Base-by-base conservation (phyloP, 2,888 invertebrate genomes). In the Pristionchus japonicus region DNA sequence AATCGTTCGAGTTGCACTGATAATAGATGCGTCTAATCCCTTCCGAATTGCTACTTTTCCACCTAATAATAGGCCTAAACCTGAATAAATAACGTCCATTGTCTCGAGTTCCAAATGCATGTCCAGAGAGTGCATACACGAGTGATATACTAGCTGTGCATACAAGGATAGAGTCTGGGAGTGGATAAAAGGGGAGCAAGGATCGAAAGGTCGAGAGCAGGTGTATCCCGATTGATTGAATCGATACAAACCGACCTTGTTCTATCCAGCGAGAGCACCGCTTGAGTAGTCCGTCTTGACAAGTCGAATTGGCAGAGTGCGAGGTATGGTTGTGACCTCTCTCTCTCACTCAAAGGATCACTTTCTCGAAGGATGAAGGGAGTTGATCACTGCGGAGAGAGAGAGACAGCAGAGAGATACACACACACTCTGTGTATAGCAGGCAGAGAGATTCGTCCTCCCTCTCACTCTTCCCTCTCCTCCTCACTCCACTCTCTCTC, bases 381-480 rank as follows among this genome's bases (percentile, higher is more conserved):
- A 43, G n/a, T n/a, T 43, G 77, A 77, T 77, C 77, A 34, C 70
- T 37, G 17, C n/a, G 43, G 23, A 77, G 77, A 43, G 77, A 77
- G 70, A 77, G 77, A 40, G 27, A 27, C 43, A 77, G 11, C 20
- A 57, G 57, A 6, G 57, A 57, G 57, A 15, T 43, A 43, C 7
- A n/a, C n/a, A n/a, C n/a, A n/a, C n/a, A n/a, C n/a, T n/a, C 67
- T 31, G 15, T 49, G 49, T 49, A 49, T 17, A n/a, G 77, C 80
- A 89, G 87, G 80, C 17, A 70, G 80, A 80, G 85, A 89, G 67
- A 88, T 20, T 74, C n/a, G n/a, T n/a, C n/a, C 88, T 49, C 83
- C 88, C 31, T 31, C 27, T 86, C 37, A 77, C 88, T 70, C 27
- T n/a, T 34, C 34, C 31, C 87, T 88, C 88, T 87, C 37, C 34